Conservation (phyloP, 2,888 invertebrate species). For the Conomelus anceps region DNA sequence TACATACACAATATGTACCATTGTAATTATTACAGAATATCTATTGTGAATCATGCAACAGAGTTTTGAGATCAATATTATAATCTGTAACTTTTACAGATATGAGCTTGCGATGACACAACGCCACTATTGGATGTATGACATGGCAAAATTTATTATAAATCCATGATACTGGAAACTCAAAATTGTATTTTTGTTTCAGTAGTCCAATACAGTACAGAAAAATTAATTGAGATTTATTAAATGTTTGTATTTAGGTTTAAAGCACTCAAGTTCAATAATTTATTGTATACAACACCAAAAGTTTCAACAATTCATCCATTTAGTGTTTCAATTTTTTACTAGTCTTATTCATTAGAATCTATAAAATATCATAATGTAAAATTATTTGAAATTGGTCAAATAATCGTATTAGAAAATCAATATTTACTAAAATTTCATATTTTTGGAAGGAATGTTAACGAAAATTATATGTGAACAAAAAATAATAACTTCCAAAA, state of each 20-base stretch:
- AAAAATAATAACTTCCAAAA: background rate
- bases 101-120: background rate
- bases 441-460: background rate
- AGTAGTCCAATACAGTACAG: no score
- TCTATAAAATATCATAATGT: no score
- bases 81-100: background rate
- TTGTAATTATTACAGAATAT: background rate
- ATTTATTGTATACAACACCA: no score
- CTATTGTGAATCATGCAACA: background rate
- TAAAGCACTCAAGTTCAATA: no score
- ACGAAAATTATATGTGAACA: background rate
- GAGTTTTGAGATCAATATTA: background rate
- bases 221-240: no score
- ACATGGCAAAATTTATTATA: background rate
- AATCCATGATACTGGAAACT: no score
- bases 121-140: background rate
- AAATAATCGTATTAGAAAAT: background rate
- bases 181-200: no score
- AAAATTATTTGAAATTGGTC: background rate
- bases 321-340: no score
- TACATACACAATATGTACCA: background rate
- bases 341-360: no score
- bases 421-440: background rate
- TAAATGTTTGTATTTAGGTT: no score
- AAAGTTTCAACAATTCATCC: no score